A percentile compares a stretch with the other conserved stretches of the same genome.
phyloP scores from a whole-genome alignment of 2,113 vertebrate genomes.

The Crypturellus undulatus region DNA sequence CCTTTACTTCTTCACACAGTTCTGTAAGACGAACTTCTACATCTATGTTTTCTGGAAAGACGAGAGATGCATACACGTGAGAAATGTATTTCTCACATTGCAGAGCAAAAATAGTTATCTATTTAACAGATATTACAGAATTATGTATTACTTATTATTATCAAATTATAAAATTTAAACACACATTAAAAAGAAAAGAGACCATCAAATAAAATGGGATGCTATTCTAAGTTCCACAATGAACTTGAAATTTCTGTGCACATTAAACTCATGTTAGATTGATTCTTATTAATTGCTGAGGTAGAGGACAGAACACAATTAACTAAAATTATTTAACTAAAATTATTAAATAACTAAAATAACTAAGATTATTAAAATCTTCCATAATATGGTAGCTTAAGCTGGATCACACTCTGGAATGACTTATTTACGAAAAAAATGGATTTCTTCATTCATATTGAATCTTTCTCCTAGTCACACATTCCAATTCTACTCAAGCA shows the following conservation, averaged over 20 bases:
- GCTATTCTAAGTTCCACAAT: background rate
- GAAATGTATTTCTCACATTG: conserved; percentile 34
- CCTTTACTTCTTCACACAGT: conserved; percentile 96
- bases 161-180: background rate
- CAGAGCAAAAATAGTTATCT: conserved; percentile 26
- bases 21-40: conserved; percentile 91
- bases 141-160: too few species aligned
- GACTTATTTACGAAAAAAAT: background rate
- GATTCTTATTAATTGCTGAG: background rate
- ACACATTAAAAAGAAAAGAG: background rate
- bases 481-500: background rate
- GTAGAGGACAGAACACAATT: background rate
- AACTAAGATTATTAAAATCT: background rate
- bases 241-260: background rate
- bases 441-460: background rate
- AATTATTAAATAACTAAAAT: too few species aligned
- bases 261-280: background rate
- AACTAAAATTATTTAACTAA: background rate
- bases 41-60: conserved; percentile 92
- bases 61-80: conserved; percentile 52
- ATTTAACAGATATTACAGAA: too few species aligned
- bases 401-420: background rate
- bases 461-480: background rate
- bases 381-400: background rate
- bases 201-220: background rate